Evolutionary conservation across 2,797 vertebrate genomes (phyloP).

Genomic region (Manis javanica): DNA sequence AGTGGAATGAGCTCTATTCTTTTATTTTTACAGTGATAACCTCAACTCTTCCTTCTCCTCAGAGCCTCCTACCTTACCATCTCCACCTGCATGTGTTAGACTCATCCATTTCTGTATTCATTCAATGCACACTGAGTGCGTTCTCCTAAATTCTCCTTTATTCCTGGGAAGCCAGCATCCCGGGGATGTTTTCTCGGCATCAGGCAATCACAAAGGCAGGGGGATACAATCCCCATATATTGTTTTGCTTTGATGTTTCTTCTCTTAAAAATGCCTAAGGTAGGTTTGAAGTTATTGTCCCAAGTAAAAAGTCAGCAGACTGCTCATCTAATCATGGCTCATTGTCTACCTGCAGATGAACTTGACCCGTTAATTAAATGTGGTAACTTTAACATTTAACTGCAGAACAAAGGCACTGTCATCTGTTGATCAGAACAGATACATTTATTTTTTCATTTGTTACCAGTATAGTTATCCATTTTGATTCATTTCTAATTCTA

Average conservation of each 20-base stretch:
- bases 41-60: neutral
- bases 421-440: neutral
- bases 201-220: neutral
- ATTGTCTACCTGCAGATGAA: neutral
- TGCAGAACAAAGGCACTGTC: neutral
- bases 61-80: neutral
- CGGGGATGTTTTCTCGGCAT: neutral
- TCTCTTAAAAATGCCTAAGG: neutral
- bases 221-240: neutral
- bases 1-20: neutral
- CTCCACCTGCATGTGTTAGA: neutral
- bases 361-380: neutral
- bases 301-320: neutral
- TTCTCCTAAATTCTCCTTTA: neutral
- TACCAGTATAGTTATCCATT: constrained; percentile 24
- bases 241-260: neutral
- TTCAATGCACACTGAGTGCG: neutral
- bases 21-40: neutral
- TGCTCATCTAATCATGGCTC: neutral
- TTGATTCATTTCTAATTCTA: constrained; percentile 8
- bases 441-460: constrained; percentile 50
- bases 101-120: neutral
- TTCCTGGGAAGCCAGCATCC: neutral
- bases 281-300: neutral
- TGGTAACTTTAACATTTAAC: neutral